phyloP scores from a whole-genome alignment of 2,888 invertebrate genomes.

The Ophion obscuratus region DNA sequence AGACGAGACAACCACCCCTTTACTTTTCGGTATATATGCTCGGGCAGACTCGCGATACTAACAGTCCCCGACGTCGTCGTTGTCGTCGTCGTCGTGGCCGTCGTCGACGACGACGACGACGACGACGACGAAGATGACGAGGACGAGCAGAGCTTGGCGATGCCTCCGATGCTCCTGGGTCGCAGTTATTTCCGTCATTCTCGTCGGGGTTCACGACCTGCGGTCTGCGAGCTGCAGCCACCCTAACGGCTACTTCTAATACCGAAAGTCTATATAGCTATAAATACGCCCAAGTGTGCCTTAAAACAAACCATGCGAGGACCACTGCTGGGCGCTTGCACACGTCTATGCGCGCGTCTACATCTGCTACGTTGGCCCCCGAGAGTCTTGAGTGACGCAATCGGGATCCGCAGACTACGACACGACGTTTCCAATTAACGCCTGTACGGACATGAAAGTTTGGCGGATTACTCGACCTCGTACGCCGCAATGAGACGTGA shows the following conservation, averaged over 20 bases:
- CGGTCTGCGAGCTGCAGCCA: constrained; percentile 64
- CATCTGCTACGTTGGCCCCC: constrained; percentile 18
- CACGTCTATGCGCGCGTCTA: constrained; percentile 29
- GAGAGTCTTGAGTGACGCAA: constrained; percentile 44
- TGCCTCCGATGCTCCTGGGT: constrained; percentile 60
- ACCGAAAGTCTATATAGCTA: constrained; percentile 32
- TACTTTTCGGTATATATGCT: constrained; percentile 15
- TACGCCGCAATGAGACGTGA: constrained; percentile 17
- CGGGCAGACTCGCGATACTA: constrained; percentile 42
- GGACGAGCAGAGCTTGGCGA: constrained; percentile 43
- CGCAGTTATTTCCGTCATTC: constrained; percentile 78
- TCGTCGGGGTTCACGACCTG: constrained; percentile 77
- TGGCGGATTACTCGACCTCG: constrained; percentile 17
- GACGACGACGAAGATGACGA: constrained; percentile 43
- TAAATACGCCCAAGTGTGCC: constrained; percentile 20
- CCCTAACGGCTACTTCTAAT: constrained; percentile 53
- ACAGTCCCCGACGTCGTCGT: constrained; percentile 43
- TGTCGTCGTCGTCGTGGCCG: constrained; percentile 34
- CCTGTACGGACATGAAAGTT: constrained; percentile 5
- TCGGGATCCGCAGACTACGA: constrained; percentile 47
- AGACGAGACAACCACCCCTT: constrained; percentile 47
- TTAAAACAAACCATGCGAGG: constrained; percentile 37
- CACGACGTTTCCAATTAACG: constrained; percentile 60
- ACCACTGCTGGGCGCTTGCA: not conserved
- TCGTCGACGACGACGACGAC: constrained; percentile 39